Base-by-base conservation (phyloP, 2,113 vertebrate species). In the Nibea coibor region DNA sequence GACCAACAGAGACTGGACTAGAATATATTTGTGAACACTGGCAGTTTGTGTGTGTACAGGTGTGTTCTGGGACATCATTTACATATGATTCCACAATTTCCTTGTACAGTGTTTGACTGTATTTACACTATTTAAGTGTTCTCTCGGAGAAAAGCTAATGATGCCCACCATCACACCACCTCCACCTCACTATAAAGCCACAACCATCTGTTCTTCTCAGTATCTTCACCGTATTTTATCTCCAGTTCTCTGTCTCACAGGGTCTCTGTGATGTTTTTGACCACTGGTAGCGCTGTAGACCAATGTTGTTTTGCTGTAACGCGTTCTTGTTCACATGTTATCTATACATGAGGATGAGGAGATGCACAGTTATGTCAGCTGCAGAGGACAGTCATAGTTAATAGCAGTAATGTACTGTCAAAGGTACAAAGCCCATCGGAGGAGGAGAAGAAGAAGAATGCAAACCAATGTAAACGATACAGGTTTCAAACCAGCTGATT, bases 1-100 rank as follows among this genome's bases (percentile, higher is more conserved):
- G 22, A 62, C 35, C 10, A 47, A 50, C 53, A 48, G 39, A 63
- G 24, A 59, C 3, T n/a, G 2, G 20, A 22, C 16, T 58, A n/a
- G 7, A 42, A 53, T 43, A n/a, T 20, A 58, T 77, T 31, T 67
- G 48, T 72, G 16, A 74, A 19, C 47, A 26, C 57, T 17, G 43
- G 42, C 9, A 19, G 74, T 20, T 1, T 16, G 51, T 35, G 47
- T 35, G n/a, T 56, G 22, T 64, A 4, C 1, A 16, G 31, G 24
- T 64, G 59, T 26, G n/a, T 54, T 39, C 1, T 39, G 35, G 6
- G 6, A 35, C 35, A 9, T 39, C n/a, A 14, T 15, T 22, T 63
- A 20, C 5, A n/a, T 11, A 63, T 62, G 20, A 15, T 20, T 42
- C 20, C 35, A 63, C 11, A 10, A 22, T 53, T 11, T 54, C 24